Percentiles rank a stretch among this genome's conserved stretches.
Evolutionary conservation across 2,888 invertebrate species (phyloP).

Genomic region (Aphodius granarius): DNA sequence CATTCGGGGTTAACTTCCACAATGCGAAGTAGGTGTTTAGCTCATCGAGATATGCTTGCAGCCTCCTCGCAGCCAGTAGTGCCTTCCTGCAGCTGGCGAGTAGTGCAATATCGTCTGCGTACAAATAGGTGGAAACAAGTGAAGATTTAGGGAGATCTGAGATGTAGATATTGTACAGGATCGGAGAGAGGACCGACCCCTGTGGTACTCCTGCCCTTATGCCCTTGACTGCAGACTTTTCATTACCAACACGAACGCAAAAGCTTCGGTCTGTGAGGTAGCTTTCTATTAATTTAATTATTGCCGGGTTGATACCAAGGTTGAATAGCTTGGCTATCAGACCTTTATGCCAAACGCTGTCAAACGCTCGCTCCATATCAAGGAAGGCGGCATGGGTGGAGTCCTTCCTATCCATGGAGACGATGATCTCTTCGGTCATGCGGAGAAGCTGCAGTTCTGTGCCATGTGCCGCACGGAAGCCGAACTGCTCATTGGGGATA

Average conservation of each 20-base stretch:
- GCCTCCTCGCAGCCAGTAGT: not conserved
- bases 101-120: conserved; percentile 5
- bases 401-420: not conserved
- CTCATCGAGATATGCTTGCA: not conserved
- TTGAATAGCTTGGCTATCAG: not conserved
- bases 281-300: not conserved
- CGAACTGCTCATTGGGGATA: conserved; percentile 5
- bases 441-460: conserved; percentile 12
- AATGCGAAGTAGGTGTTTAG: not conserved
- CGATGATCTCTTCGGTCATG: not conserved
- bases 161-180: not conserved
- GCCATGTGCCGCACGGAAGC: not conserved
- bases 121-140: not conserved
- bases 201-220: conserved; percentile 11
- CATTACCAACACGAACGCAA: not conserved
- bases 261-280: not conserved
- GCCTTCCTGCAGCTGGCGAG: not conserved
- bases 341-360: not conserved
- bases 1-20: not conserved
- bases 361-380: not conserved
- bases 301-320: not conserved
- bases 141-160: not conserved
- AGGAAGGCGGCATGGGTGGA: not conserved
- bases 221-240: not conserved
- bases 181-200: not conserved